phyloP scores from a whole-genome alignment of 2,113 vertebrate genomes.

The Hippocampus mohnikei region DNA sequence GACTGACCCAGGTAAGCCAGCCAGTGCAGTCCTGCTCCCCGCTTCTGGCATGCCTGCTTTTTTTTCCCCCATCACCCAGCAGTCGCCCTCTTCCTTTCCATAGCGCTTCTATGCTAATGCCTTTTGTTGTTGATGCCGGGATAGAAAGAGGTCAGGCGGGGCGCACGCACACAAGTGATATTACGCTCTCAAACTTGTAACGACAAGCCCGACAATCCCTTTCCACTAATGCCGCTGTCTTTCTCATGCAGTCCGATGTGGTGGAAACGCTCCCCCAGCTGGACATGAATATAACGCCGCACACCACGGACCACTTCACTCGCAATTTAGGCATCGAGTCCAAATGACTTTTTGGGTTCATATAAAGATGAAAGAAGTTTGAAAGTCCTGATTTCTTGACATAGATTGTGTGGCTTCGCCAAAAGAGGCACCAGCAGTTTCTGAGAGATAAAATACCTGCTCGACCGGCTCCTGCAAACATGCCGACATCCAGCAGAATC shows the following conservation, averaged over 20 bases:
- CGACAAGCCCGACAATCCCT: conserved; percentile 36
- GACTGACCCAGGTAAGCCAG: conserved; percentile 95
- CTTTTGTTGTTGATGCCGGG: conserved; percentile 36
- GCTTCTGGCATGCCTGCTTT: conserved; percentile 58
- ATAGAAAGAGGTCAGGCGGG: conserved; percentile 22
- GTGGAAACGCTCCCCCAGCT: conserved; percentile 47
- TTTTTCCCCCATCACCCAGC: conserved; percentile 44
- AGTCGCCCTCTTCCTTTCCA: conserved; percentile 27
- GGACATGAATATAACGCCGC: conserved; percentile 13
- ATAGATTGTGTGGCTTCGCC: not conserved
- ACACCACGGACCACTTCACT: not conserved
- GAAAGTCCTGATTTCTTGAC: not conserved
- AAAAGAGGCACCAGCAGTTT: not conserved
- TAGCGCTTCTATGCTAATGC: conserved; percentile 45
- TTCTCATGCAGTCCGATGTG: conserved; percentile 25
- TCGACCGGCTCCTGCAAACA: conserved; percentile 1
- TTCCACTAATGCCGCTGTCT: conserved; percentile 24
- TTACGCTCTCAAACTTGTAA: conserved; percentile 28
- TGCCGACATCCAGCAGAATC: not conserved
- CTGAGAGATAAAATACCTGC: not conserved
- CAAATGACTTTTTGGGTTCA: not conserved
- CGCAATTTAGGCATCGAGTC: not conserved
- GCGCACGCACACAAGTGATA: conserved; percentile 26
- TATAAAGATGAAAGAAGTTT: not conserved
- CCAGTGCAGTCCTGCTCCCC: conserved; percentile 47